Evolutionary conservation across 2,888 invertebrate genomes (phyloP).

Genomic region (Beris morrisii): DNA sequence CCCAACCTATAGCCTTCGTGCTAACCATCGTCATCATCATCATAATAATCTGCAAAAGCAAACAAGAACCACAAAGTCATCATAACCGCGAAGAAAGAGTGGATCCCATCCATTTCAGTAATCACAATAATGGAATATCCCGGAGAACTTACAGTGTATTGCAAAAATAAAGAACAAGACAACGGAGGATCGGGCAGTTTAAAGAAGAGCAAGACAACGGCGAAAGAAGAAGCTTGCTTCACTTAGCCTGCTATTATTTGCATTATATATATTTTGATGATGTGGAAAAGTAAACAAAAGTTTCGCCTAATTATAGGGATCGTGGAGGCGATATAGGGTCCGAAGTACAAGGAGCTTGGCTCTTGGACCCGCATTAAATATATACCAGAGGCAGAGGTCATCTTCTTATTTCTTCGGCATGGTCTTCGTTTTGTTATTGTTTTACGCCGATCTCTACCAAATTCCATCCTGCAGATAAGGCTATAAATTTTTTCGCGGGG

Average conservation of each 20-base stretch:
- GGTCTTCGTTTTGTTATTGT: no score
- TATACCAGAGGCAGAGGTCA: no score
- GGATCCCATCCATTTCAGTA: constrained; percentile 15
- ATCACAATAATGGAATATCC: constrained; percentile 4
- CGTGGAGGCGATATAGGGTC: no score
- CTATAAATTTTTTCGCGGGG: no score
- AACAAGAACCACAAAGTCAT: constrained; percentile 31
- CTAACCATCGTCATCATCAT: constrained; percentile 15
- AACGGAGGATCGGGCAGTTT: background rate
- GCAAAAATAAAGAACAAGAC: background rate
- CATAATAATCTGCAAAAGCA: constrained; percentile 26
- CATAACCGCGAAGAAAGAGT: constrained; percentile 20
- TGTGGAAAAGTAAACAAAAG: constrained; percentile 31
- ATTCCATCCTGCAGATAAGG: no score
- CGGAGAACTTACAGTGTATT: background rate
- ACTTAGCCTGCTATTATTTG: constrained; percentile 23
- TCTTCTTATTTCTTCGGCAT: no score
- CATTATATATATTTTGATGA: constrained; percentile 28
- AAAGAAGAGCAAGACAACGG: background rate
- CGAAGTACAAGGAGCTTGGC: no score
- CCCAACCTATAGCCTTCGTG: background rate
- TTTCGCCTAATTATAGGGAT: constrained; percentile 24
- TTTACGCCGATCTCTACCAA: no score
- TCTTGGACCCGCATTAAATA: no score
- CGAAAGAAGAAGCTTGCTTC: constrained; percentile 1